Evolutionary conservation across 1,140 invertebrate genomes (phyloP).

Genomic region (Lasioglossum albipes): DNA sequence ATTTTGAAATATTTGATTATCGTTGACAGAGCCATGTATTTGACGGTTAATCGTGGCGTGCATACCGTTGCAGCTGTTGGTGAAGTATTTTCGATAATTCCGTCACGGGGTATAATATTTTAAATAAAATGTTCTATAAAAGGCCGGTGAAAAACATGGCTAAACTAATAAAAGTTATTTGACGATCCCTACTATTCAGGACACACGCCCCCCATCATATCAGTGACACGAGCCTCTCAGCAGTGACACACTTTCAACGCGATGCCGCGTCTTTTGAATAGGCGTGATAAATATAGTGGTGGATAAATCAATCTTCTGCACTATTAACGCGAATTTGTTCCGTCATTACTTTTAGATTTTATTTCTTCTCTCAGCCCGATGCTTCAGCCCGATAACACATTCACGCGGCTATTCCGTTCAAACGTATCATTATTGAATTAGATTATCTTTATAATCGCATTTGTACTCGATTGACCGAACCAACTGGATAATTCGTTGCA

Average conservation of each 20-base stretch:
- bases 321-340: constrained; percentile 23
- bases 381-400: neutral
- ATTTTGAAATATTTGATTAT: no score
- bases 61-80: neutral
- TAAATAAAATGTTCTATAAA: neutral
- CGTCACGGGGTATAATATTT: neutral
- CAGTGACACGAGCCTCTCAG: neutral
- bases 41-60: no score
- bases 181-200: no score
- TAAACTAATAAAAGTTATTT: constrained; percentile 4
- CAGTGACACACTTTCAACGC: constrained; percentile 20
- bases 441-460: neutral
- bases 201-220: no score
- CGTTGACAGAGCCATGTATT: no score
- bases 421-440: neutral
- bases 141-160: neutral
- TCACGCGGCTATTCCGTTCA: neutral
- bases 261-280: constrained; percentile 7
- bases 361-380: neutral
- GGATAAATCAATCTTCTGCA: constrained; percentile 38
- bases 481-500: no score
- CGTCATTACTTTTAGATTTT: neutral
- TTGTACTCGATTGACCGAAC: neutral
- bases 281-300: constrained; percentile 26
- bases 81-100: neutral